Base-by-base conservation (phyloP, 2,888 invertebrate species). In the Noctua janthe region DNA sequence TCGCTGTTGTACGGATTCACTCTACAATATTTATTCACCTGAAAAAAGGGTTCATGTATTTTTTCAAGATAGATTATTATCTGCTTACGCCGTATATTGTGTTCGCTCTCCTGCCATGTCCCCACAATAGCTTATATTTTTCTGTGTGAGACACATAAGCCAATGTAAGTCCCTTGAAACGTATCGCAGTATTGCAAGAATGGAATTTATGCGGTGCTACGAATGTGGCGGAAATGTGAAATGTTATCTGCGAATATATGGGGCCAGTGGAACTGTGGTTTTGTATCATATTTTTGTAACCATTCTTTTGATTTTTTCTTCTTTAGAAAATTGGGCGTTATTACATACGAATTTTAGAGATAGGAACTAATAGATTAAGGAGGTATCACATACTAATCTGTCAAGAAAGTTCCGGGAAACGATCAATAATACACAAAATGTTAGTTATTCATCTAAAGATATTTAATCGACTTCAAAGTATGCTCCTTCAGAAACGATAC, bases 111-210 rank as follows among this genome's bases (percentile, higher is more conserved):
- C 20, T 72, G 20, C 67, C 71, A 73, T 62, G 51, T 69, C 43
- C 11, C 20, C n/a, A 23, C 79, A 29, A 79, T 56, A 80, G 62
- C 29, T 72, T 64, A 69, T 74, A 84, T 80, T 76, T 64, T 76
- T 71, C 80, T 67, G 67, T 67, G 29, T 20, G 75, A 47, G 70
- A 71, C 49, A 80, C 74, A 69, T 80, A 84, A 84, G 66, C 80
- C 71, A 71, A 59, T 64, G 62, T 83, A 83, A 84, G 78, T 71
- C 73, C 54, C 78, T 76, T 80, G 75, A 76, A 84, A 75, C 73
- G 70, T 80, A 80, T 84, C 73, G 51, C 67, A 71, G 43, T 74
- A 80, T 80, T 73, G 80, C 87, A 76, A 74, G 85, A 75, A 79
- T 79, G 64, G 87, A 74, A 86, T 83, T 70, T 87, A 72, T 79